Evolutionary conservation across 92 coral and sea anemone genomes (phyloP).

Genomic region (Diadumene lineata): DNA sequence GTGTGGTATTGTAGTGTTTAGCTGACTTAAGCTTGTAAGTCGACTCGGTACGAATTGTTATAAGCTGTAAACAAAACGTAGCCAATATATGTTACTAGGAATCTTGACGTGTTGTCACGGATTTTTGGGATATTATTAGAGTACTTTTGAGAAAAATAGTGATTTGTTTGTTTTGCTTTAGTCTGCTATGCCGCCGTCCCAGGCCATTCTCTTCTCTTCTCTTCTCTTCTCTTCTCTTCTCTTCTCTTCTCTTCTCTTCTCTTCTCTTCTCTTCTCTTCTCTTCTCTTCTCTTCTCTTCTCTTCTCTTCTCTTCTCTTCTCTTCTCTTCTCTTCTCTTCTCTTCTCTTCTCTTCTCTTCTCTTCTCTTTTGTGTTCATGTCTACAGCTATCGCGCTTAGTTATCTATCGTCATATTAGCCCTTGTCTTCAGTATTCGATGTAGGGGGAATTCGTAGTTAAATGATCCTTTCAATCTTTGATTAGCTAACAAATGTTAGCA

Average conservation of each 20-base stretch:
- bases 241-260: constrained; percentile 14
- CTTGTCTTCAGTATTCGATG: too few species aligned
- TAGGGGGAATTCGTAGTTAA: too few species aligned
- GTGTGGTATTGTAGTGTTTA: too few species aligned
- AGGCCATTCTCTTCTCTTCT: constrained; percentile 2
- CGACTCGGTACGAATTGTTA: too few species aligned
- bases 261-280: constrained; percentile 14
- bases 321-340: constrained; percentile 8
- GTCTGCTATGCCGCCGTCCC: not conserved
- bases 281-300: constrained; percentile 13
- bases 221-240: constrained; percentile 14
- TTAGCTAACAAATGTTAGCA: too few species aligned
- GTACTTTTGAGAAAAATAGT: too few species aligned
- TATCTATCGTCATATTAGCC: too few species aligned
- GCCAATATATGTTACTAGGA: too few species aligned
- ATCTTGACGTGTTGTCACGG: too few species aligned
- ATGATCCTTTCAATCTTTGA: too few species aligned
- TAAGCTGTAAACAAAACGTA: not conserved
- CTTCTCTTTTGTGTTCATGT: not conserved
- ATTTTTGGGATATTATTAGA: too few species aligned
- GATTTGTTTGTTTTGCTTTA: not conserved
- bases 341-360: not conserved
- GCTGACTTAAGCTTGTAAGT: too few species aligned
- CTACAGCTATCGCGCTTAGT: not conserved
- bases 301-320: constrained; percentile 15